A percentile compares a stretch with the other conserved stretches of the same genome.
Evolutionary conservation across 2,888 invertebrate species (phyloP).

Genomic region (Phengaris arion): DNA sequence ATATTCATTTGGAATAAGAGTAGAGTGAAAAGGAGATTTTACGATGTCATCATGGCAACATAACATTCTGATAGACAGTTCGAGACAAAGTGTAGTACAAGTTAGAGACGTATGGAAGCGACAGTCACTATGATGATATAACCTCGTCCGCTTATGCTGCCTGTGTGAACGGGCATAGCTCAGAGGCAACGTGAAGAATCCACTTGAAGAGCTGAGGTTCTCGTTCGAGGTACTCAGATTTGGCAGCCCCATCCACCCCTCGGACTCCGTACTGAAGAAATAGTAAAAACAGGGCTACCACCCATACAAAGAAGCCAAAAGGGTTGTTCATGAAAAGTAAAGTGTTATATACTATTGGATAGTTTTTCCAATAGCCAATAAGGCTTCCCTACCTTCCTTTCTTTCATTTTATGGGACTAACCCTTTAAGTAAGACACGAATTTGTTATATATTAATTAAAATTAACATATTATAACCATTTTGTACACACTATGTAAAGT

Average conservation of each 20-base stretch:
- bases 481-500: too few species aligned
- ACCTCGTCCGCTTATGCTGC: conserved; percentile 91
- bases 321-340: not conserved
- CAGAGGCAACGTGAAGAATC: conserved; percentile 85
- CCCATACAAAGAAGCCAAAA: not conserved
- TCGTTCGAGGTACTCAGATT: conserved; percentile 82
- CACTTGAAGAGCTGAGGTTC: conserved; percentile 81
- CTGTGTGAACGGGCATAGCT: conserved; percentile 88
- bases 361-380: too few species aligned
- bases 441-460: too few species aligned
- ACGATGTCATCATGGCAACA: conserved; percentile 6
- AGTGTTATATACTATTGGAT: not conserved
- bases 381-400: too few species aligned
- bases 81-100: not conserved
- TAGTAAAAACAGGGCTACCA: conserved; percentile 33
- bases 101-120: conserved; percentile 41
- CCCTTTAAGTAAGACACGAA: too few species aligned
- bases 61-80: not conserved
- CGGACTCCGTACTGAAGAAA: conserved; percentile 61
- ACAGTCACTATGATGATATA: conserved; percentile 31
- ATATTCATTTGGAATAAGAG: not conserved
- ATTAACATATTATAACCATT: too few species aligned
- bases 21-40: not conserved
- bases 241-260: conserved; percentile 61
- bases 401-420: too few species aligned